Conservation (phyloP, 2,797 vertebrate genomes). For the Gymnothorax javanicus region DNA sequence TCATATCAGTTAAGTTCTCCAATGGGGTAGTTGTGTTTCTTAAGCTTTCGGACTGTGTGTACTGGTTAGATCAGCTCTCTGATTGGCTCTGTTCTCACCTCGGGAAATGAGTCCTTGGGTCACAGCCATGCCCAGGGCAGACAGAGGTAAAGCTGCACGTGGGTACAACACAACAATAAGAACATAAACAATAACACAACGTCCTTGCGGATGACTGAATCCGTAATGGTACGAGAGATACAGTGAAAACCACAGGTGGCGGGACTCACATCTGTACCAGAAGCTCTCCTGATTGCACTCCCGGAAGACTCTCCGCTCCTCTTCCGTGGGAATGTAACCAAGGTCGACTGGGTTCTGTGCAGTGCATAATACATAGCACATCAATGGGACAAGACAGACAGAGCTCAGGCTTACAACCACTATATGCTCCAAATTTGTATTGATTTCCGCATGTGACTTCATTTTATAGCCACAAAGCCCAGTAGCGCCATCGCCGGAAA, state of each 20-base stretch:
- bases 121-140: constrained; percentile 71
- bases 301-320: constrained; percentile 79
- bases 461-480: neutral
- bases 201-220: neutral
- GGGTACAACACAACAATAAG: neutral
- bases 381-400: neutral
- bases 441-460: neutral
- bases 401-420: neutral
- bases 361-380: neutral
- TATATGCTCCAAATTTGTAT: neutral
- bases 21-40: neutral
- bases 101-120: constrained; percentile 75
- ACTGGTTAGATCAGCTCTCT: neutral
- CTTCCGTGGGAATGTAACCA: constrained; percentile 82
- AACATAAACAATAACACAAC: neutral
- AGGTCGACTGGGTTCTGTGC: constrained; percentile 64
- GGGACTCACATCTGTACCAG: constrained; percentile 76
- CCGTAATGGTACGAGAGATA: neutral
- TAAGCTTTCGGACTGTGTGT: too few relatives aligned
- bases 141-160: constrained; percentile 75
- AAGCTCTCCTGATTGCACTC: constrained; percentile 83
- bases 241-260: neutral
- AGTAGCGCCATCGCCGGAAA: neutral
- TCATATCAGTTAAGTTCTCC: neutral
- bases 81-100: constrained; percentile 65